Evolutionary conservation across 2,113 vertebrate genomes (phyloP).

Genomic region (Lates calcarifer): DNA sequence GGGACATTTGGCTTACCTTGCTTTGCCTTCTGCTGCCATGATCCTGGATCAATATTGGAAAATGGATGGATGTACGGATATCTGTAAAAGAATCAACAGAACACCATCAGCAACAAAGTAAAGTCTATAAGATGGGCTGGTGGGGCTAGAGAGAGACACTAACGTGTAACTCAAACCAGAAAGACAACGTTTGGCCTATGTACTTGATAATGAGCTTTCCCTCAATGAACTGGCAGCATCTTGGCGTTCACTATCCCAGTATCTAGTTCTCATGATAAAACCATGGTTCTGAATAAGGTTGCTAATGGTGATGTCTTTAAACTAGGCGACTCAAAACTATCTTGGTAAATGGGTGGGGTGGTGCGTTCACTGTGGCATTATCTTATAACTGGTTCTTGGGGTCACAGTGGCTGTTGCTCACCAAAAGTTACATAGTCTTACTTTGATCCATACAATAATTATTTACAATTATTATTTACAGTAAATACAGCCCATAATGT

Average conservation of each 20-base stretch:
- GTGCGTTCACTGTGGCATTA: neutral
- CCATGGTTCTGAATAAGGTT: neutral
- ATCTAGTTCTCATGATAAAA: neutral
- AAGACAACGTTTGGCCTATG: neutral
- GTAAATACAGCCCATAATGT: neutral
- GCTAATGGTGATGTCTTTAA: neutral
- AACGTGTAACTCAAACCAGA: too few species aligned
- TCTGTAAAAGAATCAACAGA: conserved; percentile 4
- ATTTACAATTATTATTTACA: neutral
- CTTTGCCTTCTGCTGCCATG: neutral
- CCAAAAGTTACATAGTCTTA: conserved; percentile 35
- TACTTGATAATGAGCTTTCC: too few species aligned
- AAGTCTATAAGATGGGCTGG: too few species aligned
- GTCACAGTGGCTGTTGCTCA: conserved; percentile 2
- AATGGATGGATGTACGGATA: neutral
- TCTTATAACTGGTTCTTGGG: neutral
- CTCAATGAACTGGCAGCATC: neutral
- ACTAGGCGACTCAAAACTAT: neutral
- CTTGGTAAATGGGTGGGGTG: neutral
- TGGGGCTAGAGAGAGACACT: neutral
- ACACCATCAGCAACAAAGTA: neutral
- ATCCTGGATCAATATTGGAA: neutral
- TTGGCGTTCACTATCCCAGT: neutral
- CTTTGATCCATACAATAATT: conserved; percentile 25
- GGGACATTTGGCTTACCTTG: conserved; percentile 10